These are phyloP conservation scores for Aphaenogaster floridana DNA, from an alignment of 1,140 invertebrate genomes.

Conservation along the genomic window DNA sequence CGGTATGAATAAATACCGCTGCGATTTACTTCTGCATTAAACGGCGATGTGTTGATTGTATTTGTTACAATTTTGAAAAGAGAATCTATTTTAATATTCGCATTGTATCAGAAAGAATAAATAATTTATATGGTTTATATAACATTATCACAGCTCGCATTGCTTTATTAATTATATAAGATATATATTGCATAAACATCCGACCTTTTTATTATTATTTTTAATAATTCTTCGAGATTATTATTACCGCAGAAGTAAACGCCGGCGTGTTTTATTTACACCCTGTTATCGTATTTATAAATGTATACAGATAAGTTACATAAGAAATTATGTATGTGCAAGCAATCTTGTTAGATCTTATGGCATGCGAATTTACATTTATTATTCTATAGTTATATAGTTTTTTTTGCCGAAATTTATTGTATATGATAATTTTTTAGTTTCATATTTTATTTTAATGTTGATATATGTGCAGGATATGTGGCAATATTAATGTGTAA, in stretches of 20 bases:
- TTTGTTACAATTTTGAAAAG: neutral
- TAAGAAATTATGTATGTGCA: slow-evolving; percentile 63
- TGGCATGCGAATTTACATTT: slow-evolving; percentile 68
- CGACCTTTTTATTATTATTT: neutral
- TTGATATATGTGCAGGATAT: slow-evolving; percentile 79
- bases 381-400: slow-evolving; percentile 73
- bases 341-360: slow-evolving; percentile 69
- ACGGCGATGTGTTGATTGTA: neutral
- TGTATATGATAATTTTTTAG: slow-evolving; percentile 74
- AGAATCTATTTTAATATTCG: slow-evolving; percentile 17
- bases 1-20: slow-evolving; percentile 46
- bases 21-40: slow-evolving; percentile 52
- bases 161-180: slow-evolving; percentile 10
- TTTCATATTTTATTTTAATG: slow-evolving; percentile 80
- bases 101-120: neutral
- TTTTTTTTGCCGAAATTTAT: slow-evolving; percentile 75
- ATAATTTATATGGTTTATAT: neutral
- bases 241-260: slow-evolving; percentile 22
- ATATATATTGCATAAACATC: neutral
- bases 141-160: neutral
- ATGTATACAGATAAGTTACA: slow-evolving; percentile 59
- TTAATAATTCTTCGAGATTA: neutral
- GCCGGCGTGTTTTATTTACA: slow-evolving; percentile 40
- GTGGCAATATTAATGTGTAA: slow-evolving; percentile 79
- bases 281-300: slow-evolving; percentile 60